Evolutionary conservation across 2,888 invertebrate genomes (phyloP).

Genomic region (Drosophila fulvimacula): DNA sequence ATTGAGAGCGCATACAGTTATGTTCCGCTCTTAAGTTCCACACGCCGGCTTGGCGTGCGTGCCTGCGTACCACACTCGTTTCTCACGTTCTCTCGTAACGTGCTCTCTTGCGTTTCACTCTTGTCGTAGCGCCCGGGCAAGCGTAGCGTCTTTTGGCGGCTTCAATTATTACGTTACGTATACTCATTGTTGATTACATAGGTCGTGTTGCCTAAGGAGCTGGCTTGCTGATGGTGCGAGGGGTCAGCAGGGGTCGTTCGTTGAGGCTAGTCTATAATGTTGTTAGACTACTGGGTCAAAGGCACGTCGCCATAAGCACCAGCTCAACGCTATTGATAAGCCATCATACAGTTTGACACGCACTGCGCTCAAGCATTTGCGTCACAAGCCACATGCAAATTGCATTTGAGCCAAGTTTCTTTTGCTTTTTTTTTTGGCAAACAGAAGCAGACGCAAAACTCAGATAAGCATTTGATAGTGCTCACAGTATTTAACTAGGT

Average conservation of each 20-base stretch:
- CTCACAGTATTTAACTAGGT: conserved; percentile 32
- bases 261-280: conserved; percentile 31
- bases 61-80: conserved; percentile 26
- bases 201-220: conserved; percentile 51
- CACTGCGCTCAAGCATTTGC: conserved; percentile 51
- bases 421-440: neutral
- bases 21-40: conserved; percentile 54
- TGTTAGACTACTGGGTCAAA: conserved; percentile 56
- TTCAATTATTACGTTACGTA: conserved; percentile 67
- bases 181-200: conserved; percentile 69
- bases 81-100: neutral
- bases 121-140: conserved; percentile 49
- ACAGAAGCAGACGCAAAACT: neutral
- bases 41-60: conserved; percentile 56
- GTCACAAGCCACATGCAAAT: conserved; percentile 67
- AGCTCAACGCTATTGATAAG: conserved; percentile 50
- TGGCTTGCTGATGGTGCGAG: neutral
- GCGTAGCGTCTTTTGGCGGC: conserved; percentile 49
- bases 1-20: neutral
- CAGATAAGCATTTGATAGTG: conserved; percentile 19
- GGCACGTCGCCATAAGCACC: conserved; percentile 27
- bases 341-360: conserved; percentile 52
- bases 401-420: conserved; percentile 27
- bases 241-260: neutral
- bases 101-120: conserved; percentile 7